These are phyloP conservation scores for Parnassius mnemosyne DNA, from an alignment of 2,888 invertebrate genomes.

Conservation along the genomic window DNA sequence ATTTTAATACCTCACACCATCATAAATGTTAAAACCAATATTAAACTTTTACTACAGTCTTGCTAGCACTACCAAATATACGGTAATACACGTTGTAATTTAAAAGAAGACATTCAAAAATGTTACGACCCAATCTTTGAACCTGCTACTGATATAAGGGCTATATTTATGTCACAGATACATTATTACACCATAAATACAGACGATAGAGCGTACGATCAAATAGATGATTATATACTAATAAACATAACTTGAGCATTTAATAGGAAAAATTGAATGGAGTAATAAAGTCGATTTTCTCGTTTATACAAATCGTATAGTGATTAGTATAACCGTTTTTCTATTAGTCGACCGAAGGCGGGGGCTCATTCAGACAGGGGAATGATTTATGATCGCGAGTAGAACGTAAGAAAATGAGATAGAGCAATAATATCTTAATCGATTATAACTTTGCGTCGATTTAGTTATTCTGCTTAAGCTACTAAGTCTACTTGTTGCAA, in stretches of 20 bases:
- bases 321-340: slow-evolving; percentile 19
- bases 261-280: neutral
- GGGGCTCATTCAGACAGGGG: slow-evolving; percentile 13
- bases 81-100: no score
- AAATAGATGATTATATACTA: no score
- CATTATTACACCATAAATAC: no score
- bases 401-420: slow-evolving; percentile 20
- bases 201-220: no score
- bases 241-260: neutral
- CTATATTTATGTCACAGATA: no score
- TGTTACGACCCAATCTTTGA: no score
- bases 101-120: no score
- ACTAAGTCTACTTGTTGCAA: neutral
- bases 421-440: slow-evolving; percentile 24
- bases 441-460: slow-evolving; percentile 18
- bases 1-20: no score
- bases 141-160: no score
- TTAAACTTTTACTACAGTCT: no score
- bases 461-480: slow-evolving; percentile 16
- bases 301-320: slow-evolving; percentile 3
- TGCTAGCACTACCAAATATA: no score
- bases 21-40: no score
- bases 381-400: slow-evolving; percentile 22
- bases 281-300: slow-evolving; percentile 15
- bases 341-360: slow-evolving; percentile 20